A percentile compares a stretch with the other conserved stretches of the same genome.
Evolutionary conservation across 2,113 vertebrate genomes (phyloP).

Genomic region (Lota lota): DNA sequence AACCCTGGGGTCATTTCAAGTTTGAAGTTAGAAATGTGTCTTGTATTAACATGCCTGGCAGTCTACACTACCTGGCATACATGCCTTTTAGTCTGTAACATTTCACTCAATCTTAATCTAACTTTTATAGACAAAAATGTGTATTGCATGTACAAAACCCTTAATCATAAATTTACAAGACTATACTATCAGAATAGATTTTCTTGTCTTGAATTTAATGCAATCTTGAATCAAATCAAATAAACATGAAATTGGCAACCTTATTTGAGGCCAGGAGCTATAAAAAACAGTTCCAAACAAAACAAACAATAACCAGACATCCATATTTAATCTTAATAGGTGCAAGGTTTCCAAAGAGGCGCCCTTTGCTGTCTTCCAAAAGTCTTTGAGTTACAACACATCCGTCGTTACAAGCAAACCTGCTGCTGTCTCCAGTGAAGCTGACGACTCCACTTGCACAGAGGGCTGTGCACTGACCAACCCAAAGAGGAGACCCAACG

Average conservation of each 20-base stretch:
- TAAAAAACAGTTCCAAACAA: neutral
- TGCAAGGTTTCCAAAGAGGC: conserved; percentile 58
- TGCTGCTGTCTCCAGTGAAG: neutral
- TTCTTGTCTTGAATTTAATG: neutral
- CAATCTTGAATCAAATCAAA: too few relatives aligned
- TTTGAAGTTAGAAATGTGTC: conserved; percentile 19
- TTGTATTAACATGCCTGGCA: conserved; percentile 38
- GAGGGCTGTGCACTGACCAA: neutral
- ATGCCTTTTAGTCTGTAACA: neutral
- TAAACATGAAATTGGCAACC: too few relatives aligned
- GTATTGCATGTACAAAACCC: neutral
- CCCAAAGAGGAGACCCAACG: conserved; percentile 23
- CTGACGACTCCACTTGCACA: conserved; percentile 2
- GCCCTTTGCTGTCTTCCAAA: conserved; percentile 59
- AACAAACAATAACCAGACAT: neutral
- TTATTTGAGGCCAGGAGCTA: neutral
- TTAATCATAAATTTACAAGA: neutral
- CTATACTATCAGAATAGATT: neutral
- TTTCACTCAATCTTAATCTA: neutral
- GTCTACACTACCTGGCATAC: neutral
- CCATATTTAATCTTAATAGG: conserved; percentile 41
- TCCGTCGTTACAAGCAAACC: conserved; percentile 25
- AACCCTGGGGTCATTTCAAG: neutral
- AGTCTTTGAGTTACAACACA: conserved; percentile 46
- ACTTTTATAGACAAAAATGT: neutral